phyloP scores from a whole-genome alignment of 2,113 vertebrate species.

The Psittacara wagleri region DNA sequence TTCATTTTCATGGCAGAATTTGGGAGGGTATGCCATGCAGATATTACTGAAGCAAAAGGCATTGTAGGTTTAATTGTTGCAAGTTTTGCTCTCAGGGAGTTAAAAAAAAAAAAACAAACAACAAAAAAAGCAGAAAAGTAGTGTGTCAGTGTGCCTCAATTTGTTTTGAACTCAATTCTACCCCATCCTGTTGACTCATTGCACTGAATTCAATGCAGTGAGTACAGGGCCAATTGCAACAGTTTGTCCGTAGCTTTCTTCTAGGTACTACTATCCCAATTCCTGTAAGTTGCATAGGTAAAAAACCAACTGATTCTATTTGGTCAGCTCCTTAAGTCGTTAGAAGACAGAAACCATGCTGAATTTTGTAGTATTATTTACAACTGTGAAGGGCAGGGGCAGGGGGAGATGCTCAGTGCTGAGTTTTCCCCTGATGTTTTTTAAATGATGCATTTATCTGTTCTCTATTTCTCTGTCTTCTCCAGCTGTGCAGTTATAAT shows the following conservation, averaged over 20 bases:
- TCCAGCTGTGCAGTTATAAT: constrained; percentile 66
- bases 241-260: not conserved
- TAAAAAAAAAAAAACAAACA: not conserved
- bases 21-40: not conserved
- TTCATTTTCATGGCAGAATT: not conserved
- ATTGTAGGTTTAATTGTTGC: not conserved
- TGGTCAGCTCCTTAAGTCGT: not conserved
- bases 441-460: constrained; percentile 48
- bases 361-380: not conserved
- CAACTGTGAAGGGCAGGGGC: not conserved
- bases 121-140: not conserved
- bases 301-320: not conserved
- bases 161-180: not conserved
- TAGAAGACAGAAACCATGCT: not conserved
- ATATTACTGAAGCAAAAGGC: not conserved
- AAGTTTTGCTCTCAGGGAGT: not conserved
- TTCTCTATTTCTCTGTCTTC: constrained; percentile 60
- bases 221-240: not conserved
- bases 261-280: not conserved
- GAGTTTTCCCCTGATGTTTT: constrained; percentile 25
- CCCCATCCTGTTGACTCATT: not conserved
- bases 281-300: not conserved
- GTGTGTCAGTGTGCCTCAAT: not conserved
- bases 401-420: not conserved
- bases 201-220: not conserved